A percentile compares a stretch with the other conserved stretches of the same genome.
Conservation (phyloP, 2,797 vertebrate species). For the Enteromius thamalakanensis region DNA sequence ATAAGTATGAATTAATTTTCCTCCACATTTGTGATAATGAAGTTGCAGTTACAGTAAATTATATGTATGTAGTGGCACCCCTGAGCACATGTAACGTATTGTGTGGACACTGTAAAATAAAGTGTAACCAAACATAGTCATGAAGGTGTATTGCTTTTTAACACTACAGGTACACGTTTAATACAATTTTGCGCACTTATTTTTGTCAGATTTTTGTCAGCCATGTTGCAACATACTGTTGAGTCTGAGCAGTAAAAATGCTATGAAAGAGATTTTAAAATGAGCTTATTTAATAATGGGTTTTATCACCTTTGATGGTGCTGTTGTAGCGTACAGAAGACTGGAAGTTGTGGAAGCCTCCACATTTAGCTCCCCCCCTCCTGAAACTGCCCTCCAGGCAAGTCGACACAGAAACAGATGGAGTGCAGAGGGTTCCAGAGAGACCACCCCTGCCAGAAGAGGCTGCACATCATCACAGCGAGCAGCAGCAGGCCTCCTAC, state of each 20-base stretch:
- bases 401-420: slow-evolving; percentile 58
- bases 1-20: no score
- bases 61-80: no score
- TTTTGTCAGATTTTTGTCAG: background rate
- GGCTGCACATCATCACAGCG: slow-evolving; percentile 55
- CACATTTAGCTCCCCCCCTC: slow-evolving; percentile 50
- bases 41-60: background rate
- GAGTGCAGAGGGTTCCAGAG: slow-evolving; percentile 57
- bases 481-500: slow-evolving; percentile 45
- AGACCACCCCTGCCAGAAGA: slow-evolving; percentile 54
- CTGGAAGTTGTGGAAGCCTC: slow-evolving; percentile 74
- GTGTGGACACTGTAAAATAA: background rate
- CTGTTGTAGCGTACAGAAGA: slow-evolving; percentile 69
- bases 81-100: no score
- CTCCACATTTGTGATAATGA: slow-evolving; percentile 1
- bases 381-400: slow-evolving; percentile 65
- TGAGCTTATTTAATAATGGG: background rate
- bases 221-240: background rate
- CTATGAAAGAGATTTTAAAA: background rate
- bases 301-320: background rate
- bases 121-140: background rate
- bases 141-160: background rate
- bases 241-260: background rate
- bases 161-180: background rate
- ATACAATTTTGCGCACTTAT: background rate